phyloP scores from a whole-genome alignment of 2,113 vertebrate genomes.

The Setophaga coronata region DNA sequence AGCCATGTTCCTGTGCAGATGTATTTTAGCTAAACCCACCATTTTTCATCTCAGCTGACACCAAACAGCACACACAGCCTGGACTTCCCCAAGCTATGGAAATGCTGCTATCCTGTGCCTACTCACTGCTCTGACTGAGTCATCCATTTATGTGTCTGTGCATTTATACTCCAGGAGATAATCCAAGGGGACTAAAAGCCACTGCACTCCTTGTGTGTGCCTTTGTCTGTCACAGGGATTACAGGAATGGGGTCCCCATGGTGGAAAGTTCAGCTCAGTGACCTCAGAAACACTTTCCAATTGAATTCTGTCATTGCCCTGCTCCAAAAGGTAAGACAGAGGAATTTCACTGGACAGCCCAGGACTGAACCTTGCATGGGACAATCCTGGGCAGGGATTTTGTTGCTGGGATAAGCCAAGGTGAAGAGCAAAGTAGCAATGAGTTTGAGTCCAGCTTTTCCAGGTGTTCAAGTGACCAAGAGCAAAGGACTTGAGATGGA shows the following conservation, averaged over 20 bases:
- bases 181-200: not conserved
- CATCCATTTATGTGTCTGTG: not conserved
- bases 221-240: not conserved
- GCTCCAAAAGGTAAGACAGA: not conserved
- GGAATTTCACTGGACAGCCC: not conserved
- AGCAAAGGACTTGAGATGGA: not conserved
- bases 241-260: not conserved
- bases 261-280: not conserved
- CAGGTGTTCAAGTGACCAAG: not conserved
- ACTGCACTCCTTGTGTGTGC: not conserved
- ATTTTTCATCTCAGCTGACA: slow-evolving; percentile 39
- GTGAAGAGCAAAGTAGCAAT: not conserved
- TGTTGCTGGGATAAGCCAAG: not conserved
- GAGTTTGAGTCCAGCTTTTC: not conserved
- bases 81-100: not conserved
- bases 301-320: not conserved
- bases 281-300: not conserved
- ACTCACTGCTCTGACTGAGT: not conserved
- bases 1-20: not conserved
- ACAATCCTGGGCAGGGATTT: not conserved
- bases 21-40: not conserved
- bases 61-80: not conserved
- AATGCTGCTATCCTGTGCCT: slow-evolving; percentile 6
- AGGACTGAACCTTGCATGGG: not conserved
- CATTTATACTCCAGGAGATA: not conserved